Evolutionary conservation across 2,888 invertebrate species (phyloP).

Genomic region (Choreutis nemorana): DNA sequence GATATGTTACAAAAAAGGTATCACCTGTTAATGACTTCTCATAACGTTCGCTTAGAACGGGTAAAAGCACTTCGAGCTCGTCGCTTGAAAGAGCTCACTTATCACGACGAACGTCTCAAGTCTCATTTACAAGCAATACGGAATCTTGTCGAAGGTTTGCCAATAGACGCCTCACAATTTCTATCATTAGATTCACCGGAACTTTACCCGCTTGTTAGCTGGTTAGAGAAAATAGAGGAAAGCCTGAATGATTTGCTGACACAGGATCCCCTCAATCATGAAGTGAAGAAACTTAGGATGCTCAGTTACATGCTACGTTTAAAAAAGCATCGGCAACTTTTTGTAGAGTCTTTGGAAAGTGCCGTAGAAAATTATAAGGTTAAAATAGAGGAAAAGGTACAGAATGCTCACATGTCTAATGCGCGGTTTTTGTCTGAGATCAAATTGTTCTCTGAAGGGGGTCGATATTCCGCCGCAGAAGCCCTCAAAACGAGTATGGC

Average conservation of each 20-base stretch:
- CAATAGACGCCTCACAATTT: conserved; percentile 25
- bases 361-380: conserved; percentile 23
- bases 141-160: conserved; percentile 24
- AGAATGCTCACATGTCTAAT: conserved; percentile 41
- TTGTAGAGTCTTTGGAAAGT: conserved; percentile 30
- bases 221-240: conserved; percentile 24
- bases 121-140: conserved; percentile 37
- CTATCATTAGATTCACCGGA: conserved; percentile 23
- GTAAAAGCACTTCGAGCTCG: conserved; percentile 26
- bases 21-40: conserved; percentile 36
- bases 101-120: conserved; percentile 31
- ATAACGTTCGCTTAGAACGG: conserved; percentile 36
- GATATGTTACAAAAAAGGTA: conserved; percentile 31
- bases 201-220: conserved; percentile 32
- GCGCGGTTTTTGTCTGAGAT: conserved; percentile 32
- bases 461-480: conserved; percentile 32
- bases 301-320: conserved; percentile 35
- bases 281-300: conserved; percentile 35
- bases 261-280: conserved; percentile 21
- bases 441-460: conserved; percentile 34
- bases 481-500: conserved; percentile 23
- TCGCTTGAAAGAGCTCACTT: conserved; percentile 30
- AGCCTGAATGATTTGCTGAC: conserved; percentile 21
- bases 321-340: conserved; percentile 26
- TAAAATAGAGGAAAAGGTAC: conserved; percentile 27